Conservation (phyloP, 2,113 vertebrate genomes). For the Sorex fumeus region DNA sequence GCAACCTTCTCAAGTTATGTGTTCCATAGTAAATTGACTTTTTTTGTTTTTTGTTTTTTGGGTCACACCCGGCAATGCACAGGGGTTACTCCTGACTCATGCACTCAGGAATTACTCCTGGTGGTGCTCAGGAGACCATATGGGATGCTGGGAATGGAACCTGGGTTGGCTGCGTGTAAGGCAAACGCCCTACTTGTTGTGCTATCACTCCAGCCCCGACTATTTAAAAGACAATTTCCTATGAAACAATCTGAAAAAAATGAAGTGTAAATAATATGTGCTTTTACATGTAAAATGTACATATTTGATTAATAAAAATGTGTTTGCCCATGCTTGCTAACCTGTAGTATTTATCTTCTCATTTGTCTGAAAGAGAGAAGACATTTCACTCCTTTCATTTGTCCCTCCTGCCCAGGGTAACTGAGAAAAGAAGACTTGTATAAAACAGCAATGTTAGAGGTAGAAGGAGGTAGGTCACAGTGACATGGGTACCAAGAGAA, state of each 20-base stretch:
- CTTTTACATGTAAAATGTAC: neutral
- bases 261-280: neutral
- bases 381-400: neutral
- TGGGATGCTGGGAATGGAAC: too few species aligned
- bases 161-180: too few species aligned
- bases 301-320: neutral
- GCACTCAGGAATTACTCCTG: too few species aligned
- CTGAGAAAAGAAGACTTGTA: neutral
- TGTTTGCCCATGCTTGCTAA: neutral
- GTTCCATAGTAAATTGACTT: too few species aligned
- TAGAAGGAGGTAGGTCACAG: neutral
- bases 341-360: conserved; percentile 3
- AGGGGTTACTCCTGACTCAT: too few species aligned
- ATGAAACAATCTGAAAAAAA: conserved; percentile 5
- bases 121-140: too few species aligned
- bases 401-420: fast-evolving
- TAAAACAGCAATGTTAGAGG: neutral
- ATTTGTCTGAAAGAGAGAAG: neutral
- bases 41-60: too few species aligned
- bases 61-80: too few species aligned
- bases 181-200: too few species aligned
- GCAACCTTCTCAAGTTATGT: too few species aligned
- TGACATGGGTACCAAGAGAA: neutral
- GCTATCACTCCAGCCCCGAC: neutral
- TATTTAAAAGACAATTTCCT: conserved; percentile 8